These are phyloP conservation scores for Strigops habroptila DNA, from an alignment of 2,113 vertebrate genomes.

Conservation along the genomic window DNA sequence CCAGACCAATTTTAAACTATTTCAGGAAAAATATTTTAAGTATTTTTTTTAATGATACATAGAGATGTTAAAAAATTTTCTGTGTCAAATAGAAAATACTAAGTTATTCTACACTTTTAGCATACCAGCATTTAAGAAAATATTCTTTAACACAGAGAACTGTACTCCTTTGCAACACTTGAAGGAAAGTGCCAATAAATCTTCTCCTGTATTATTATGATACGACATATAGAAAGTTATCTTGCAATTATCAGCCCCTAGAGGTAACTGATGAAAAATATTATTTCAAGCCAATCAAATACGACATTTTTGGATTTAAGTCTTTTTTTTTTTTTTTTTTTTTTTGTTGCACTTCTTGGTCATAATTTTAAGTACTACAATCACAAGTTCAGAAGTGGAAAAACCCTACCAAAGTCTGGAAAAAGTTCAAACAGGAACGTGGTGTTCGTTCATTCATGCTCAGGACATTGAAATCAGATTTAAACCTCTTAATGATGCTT, in stretches of 20 bases:
- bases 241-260: neutral
- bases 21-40: neutral
- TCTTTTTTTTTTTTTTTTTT: neutral
- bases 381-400: neutral
- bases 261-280: neutral
- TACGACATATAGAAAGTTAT: neutral
- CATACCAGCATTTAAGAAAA: neutral
- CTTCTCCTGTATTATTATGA: neutral
- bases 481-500: neutral
- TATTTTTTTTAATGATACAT: neutral
- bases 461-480: neutral
- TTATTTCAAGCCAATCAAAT: neutral
- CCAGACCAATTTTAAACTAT: neutral
- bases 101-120: neutral
- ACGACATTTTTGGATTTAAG: neutral
- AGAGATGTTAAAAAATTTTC: neutral
- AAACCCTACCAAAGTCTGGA: neutral
- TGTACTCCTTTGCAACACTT: neutral
- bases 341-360: neutral
- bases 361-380: neutral
- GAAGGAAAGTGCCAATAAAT: neutral
- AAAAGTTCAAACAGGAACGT: neutral
- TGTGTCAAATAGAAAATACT: neutral
- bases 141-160: neutral
- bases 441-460: neutral